A percentile compares a stretch with the other conserved stretches of the same genome.
Evolutionary conservation across 1,140 invertebrate genomes (phyloP).

Genomic region (Thereuonema tuberculata): DNA sequence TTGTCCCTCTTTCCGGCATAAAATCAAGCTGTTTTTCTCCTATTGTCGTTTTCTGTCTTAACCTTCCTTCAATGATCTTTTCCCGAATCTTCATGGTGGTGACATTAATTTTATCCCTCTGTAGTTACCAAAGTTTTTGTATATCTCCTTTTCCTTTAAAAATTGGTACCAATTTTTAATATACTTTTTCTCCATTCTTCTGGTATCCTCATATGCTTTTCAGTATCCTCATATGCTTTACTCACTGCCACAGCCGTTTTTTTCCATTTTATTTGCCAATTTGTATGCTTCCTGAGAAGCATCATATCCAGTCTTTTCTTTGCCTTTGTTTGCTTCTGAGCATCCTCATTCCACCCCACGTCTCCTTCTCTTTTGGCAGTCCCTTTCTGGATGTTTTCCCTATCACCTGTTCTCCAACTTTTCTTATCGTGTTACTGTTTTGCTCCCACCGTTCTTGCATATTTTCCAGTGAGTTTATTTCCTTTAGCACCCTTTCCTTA

Average conservation of each 20-base stretch:
- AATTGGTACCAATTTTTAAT: not conserved
- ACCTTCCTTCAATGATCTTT: not conserved
- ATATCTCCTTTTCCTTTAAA: conserved; percentile 2
- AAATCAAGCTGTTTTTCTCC: not conserved
- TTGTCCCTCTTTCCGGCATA: not conserved
- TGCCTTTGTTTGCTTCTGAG: not conserved
- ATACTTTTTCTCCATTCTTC: not conserved
- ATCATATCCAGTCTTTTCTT: not conserved
- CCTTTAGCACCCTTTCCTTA: not conserved
- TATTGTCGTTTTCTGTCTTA: not conserved
- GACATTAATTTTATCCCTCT: not conserved
- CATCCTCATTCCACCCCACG: not conserved
- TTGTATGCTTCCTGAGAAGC: not conserved
- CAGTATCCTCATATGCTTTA: not conserved
- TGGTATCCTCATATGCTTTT: not conserved
- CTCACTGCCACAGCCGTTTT: not conserved
- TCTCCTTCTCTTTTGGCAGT: not conserved
- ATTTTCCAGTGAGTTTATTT: not conserved
- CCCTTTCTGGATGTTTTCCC: too few species aligned
- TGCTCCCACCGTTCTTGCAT: not conserved
- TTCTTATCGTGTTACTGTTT: not conserved
- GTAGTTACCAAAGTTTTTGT: too few species aligned
- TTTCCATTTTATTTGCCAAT: not conserved
- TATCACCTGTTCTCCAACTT: not conserved
- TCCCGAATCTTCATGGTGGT: not conserved